Conservation (phyloP, 2,888 invertebrate genomes). For the Cataglyphis albicans region DNA sequence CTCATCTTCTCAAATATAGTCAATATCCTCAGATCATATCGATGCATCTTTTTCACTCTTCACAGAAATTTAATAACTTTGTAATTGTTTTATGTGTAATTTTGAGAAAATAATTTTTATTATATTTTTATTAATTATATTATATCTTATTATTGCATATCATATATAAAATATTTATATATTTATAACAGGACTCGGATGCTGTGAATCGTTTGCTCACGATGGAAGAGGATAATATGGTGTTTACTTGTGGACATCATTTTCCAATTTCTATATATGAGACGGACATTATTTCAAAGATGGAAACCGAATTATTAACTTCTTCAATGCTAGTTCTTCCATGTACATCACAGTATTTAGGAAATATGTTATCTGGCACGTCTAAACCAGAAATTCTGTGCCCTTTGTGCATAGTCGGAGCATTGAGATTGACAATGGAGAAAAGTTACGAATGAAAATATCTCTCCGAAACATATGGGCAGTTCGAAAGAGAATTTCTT, state of each 20-base stretch:
- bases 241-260: conserved; percentile 85
- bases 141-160: not conserved
- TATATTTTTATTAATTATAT: too few relatives aligned
- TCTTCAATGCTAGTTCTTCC: conserved; percentile 81
- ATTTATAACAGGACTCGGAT: conserved; percentile 62
- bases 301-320: conserved; percentile 83
- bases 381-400: conserved; percentile 83
- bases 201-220: conserved; percentile 76
- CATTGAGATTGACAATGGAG: conserved; percentile 76
- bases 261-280: conserved; percentile 81
- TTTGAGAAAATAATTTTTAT: too few relatives aligned
- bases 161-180: not conserved
- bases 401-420: conserved; percentile 82
- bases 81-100: not conserved
- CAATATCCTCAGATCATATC: not conserved
- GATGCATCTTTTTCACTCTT: not conserved
- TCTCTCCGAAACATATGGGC: not conserved
- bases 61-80: not conserved
- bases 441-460: conserved; percentile 63
- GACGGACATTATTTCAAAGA: conserved; percentile 81
- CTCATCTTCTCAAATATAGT: not conserved
- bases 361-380: conserved; percentile 77
- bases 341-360: conserved; percentile 83
- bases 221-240: conserved; percentile 81
- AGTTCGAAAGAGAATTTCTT: not conserved